Base-by-base conservation (phyloP, 2,888 invertebrate species). In the Philaethria dido region DNA sequence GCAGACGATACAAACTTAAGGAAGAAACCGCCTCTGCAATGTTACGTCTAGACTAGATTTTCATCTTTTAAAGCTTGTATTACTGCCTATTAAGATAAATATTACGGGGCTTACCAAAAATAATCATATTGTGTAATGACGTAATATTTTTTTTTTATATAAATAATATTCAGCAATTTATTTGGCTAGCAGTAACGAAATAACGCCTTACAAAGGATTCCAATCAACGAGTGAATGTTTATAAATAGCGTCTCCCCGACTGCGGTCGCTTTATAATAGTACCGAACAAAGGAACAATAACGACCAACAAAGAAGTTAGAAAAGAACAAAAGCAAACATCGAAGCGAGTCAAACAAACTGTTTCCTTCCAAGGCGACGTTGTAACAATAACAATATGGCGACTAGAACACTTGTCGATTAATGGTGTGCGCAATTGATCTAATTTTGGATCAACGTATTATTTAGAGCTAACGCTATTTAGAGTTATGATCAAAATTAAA, bases 261-360 rank as follows among this genome's bases (percentile, higher is more conserved):
- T 75, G 77, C 80, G 78, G 78, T 75, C 78, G 80, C 78, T 84
- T 84, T 82, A 86, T 84, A 80, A 80, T 76, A 47, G 60, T 60
- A 76, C 78, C 70, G 82, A 88, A 89, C 88, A 89, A 89, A 87
- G 83, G 87, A 87, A 88, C 86, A 86, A 86, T 86, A 84, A 84
- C 78, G 76, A 80, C 79, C 80, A 83, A 87, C 86, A 88, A 89
- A 88, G 86, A 86, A 85, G 85, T 86, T 84, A 86, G 85, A 85
- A 87, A 87, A 83, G 81, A 87, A 87, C 86, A 87, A 88, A 88
- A 85, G 84, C 84, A 87, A 87, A 86, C 83, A 87, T 80, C 76
- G 77, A 72, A 75, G 78, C 81, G 77, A 84, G 82, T 83, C 81
- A 80, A 85, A 84, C 82, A 80, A 81, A 79, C 83, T 77, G 82